Conservation (phyloP, 2,797 vertebrate species). For the Gambusia yucatana region DNA sequence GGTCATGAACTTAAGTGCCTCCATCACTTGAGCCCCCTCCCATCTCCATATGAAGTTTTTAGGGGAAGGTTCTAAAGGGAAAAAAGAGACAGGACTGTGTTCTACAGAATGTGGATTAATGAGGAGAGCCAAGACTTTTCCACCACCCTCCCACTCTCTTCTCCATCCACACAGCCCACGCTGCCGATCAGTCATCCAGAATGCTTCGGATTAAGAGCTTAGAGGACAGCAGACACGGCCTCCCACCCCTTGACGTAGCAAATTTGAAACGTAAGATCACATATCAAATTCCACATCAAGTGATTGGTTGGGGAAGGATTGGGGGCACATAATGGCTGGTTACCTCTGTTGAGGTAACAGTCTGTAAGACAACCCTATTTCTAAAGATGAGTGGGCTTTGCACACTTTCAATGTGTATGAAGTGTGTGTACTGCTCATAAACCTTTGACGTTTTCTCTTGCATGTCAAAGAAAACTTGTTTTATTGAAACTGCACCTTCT, state of each 20-base stretch:
- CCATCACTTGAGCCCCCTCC: not conserved
- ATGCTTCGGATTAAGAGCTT: slow-evolving; percentile 46
- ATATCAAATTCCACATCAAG: slow-evolving; percentile 32
- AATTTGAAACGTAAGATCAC: slow-evolving; percentile 42
- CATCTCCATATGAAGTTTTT: not conserved
- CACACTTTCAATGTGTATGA: not conserved
- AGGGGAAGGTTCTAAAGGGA: not conserved
- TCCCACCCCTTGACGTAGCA: not conserved
- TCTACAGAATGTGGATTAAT: not conserved
- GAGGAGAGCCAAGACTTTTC: not conserved
- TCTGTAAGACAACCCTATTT: not conserved
- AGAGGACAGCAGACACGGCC: slow-evolving; percentile 9
- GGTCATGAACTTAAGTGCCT: not conserved
- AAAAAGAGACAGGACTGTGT: not conserved
- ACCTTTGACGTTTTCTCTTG: not conserved
- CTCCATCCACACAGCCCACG: slow-evolving; percentile 37
- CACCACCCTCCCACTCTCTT: slow-evolving; percentile 20
- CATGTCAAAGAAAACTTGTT: not conserved
- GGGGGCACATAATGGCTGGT: not conserved
- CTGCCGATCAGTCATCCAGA: slow-evolving; percentile 27
- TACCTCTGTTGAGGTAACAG: not conserved
- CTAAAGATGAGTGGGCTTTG: not conserved
- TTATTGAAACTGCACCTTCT: not conserved
- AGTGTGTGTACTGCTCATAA: not conserved
- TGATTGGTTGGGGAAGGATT: not conserved